phyloP scores from a whole-genome alignment of 2,888 invertebrate genomes.

The Sarcophaga rosellei region DNA sequence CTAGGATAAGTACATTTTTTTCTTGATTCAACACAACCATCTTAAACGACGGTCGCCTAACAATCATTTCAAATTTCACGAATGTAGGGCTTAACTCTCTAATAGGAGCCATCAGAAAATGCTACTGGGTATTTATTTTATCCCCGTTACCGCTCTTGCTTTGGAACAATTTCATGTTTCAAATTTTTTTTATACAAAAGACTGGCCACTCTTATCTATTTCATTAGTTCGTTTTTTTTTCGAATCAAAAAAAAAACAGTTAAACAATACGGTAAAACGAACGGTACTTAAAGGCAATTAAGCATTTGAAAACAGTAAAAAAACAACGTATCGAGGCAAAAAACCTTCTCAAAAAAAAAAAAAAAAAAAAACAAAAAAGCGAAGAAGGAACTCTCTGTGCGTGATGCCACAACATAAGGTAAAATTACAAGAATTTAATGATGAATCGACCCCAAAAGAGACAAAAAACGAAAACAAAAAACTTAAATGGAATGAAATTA shows the following conservation, averaged over 20 bases:
- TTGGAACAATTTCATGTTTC: too few species aligned
- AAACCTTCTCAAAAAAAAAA: constrained; percentile 1
- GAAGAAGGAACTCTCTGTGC: constrained; percentile 69
- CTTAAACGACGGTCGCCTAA: too few species aligned
- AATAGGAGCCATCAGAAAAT: too few species aligned
- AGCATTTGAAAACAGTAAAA: constrained; percentile 73
- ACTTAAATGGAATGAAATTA: constrained; percentile 47
- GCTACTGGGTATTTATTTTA: too few species aligned
- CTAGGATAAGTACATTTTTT: too few species aligned
- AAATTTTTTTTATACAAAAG: neutral
- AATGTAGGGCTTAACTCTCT: too few species aligned
- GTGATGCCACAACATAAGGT: constrained; percentile 79
- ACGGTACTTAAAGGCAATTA: constrained; percentile 75
- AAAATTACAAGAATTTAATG: constrained; percentile 62
- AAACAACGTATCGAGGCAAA: constrained; percentile 36
- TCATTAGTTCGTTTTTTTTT: constrained; percentile 41
- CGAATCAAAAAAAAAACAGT: too few species aligned
- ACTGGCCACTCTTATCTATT: constrained; percentile 51
- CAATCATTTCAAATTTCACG: too few species aligned
- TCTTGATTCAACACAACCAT: too few species aligned
- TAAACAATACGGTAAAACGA: constrained; percentile 26
- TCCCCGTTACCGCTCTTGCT: too few species aligned
- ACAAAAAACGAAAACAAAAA: constrained; percentile 21
- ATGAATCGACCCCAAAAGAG: constrained; percentile 66
- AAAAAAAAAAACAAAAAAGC: constrained; percentile 18